Conservation (phyloP, 2,797 vertebrate species). For the Cossypha polioptera region DNA sequence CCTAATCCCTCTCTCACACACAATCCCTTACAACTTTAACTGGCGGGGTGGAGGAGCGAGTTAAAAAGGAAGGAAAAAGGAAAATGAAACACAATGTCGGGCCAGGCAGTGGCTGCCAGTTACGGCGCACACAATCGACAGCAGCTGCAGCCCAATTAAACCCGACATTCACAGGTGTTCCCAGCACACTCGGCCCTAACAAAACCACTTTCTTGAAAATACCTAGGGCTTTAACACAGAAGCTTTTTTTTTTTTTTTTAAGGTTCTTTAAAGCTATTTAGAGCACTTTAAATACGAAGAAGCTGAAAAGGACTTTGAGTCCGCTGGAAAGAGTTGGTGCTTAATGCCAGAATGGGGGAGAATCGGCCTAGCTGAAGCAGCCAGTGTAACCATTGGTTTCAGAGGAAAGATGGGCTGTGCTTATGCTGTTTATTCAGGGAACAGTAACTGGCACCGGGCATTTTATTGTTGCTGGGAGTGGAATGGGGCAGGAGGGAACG, state of each 20-base stretch:
- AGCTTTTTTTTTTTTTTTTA: not conserved
- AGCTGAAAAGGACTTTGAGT: constrained; percentile 68
- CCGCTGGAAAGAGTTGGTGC: constrained; percentile 24
- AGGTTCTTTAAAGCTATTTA: constrained; percentile 70
- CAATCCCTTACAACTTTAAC: constrained; percentile 62
- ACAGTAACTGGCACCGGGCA: not conserved
- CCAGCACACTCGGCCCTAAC: constrained; percentile 61
- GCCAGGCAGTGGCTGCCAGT: constrained; percentile 54
- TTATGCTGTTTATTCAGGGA: not conserved
- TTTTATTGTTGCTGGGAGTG: not conserved
- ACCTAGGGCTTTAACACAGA: constrained; percentile 70
- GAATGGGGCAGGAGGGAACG: not conserved
- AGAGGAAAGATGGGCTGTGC: not conserved
- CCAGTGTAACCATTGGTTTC: not conserved
- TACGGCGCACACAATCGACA: constrained; percentile 43
- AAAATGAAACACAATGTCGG: constrained; percentile 55
- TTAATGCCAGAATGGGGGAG: constrained; percentile 49
- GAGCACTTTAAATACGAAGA: constrained; percentile 74
- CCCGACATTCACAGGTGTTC: constrained; percentile 77
- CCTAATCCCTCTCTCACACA: constrained; percentile 71
- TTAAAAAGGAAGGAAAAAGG: constrained; percentile 69
- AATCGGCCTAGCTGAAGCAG: not conserved
- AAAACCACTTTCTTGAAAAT: constrained; percentile 74
- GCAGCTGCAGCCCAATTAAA: constrained; percentile 79
- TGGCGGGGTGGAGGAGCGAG: constrained; percentile 49